phyloP scores from a whole-genome alignment of 2,797 vertebrate species.

The Centroberyx gerrardi region DNA sequence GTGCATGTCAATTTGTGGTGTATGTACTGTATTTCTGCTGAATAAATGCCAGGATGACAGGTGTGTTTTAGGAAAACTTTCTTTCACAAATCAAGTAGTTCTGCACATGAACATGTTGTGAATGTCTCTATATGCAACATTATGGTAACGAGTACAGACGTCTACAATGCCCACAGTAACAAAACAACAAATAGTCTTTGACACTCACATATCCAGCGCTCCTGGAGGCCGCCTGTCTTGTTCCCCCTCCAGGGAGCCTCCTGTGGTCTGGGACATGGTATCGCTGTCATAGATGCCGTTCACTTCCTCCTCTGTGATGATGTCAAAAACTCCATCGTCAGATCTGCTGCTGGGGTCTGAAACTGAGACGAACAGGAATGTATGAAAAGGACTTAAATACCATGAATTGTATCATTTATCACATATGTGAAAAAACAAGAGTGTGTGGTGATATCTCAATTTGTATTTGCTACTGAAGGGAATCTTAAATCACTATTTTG shows the following conservation, averaged over 20 bases:
- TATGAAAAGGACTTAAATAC: neutral
- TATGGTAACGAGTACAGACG: neutral
- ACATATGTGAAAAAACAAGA: too few species aligned
- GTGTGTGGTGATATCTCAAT: too few species aligned
- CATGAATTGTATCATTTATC: neutral
- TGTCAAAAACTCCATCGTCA: slow-evolving; percentile 92
- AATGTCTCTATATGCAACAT: neutral
- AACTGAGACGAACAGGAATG: slow-evolving; percentile 64
- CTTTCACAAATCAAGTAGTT: too few species aligned
- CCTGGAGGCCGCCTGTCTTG: slow-evolving; percentile 79
- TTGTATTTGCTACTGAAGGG: too few species aligned
- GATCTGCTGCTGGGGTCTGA: slow-evolving; percentile 80
- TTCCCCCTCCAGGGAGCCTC: slow-evolving; percentile 84
- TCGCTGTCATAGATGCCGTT: slow-evolving; percentile 92
- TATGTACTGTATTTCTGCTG: neutral
- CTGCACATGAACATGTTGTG: neutral
- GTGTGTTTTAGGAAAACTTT: too few species aligned
- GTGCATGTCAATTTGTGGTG: neutral
- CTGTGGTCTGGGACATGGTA: slow-evolving; percentile 81
- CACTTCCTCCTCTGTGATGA: slow-evolving; percentile 96
- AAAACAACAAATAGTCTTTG: too few species aligned
- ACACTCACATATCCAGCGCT: slow-evolving; percentile 88
- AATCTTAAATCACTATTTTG: too few species aligned
- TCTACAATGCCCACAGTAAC: neutral
- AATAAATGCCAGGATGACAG: neutral